Conservation (phyloP, 2,113 vertebrate genomes). For the Gallinago media region DNA sequence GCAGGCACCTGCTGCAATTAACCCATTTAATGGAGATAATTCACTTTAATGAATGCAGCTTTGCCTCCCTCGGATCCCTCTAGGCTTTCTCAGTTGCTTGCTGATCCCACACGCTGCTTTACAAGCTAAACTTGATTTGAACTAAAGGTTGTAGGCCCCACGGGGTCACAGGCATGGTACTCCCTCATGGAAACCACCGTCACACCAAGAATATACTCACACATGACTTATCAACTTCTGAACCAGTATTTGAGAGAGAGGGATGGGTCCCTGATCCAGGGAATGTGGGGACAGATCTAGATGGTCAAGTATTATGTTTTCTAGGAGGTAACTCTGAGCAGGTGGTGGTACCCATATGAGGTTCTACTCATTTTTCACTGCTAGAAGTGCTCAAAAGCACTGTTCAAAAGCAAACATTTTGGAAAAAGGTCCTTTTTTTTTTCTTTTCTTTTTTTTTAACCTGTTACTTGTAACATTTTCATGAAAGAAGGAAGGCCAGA, state of each 20-base stretch:
- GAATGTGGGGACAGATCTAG: not conserved
- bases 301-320: not conserved
- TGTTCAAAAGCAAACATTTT: not conserved
- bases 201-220: not conserved
- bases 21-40: not conserved
- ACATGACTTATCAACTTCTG: not conserved
- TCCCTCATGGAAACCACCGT: not conserved
- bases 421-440: not conserved
- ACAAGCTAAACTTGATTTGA: not conserved
- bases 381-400: no score
- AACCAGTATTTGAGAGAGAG: not conserved
- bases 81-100: not conserved
- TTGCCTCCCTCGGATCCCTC: not conserved
- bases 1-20: not conserved
- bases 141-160: not conserved
- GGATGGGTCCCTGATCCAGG: not conserved
- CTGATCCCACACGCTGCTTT: not conserved
- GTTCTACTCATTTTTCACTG: not conserved
- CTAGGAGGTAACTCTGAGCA: not conserved
- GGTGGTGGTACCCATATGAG: accelerated
- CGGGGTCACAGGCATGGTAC: not conserved
- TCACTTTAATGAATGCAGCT: not conserved
- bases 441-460: not conserved
- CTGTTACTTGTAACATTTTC: not conserved
- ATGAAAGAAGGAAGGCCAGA: not conserved